These are phyloP conservation scores for Actias luna DNA, from an alignment of 2,888 invertebrate species.

Conservation along the genomic window DNA sequence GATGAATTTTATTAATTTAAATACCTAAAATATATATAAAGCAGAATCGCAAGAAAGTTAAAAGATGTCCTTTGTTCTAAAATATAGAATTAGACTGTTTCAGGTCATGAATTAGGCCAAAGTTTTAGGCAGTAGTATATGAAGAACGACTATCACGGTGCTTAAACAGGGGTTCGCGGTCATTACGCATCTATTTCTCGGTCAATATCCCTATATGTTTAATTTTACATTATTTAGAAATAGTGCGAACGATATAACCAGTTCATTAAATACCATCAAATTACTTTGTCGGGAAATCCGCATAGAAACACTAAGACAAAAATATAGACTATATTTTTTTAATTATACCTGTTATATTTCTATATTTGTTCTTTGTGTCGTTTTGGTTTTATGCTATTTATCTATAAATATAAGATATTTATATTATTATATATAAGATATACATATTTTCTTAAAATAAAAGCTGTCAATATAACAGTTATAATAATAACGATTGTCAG, in stretches of 20 bases:
- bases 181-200: slow-evolving; percentile 45
- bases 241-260: not conserved
- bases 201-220: slow-evolving; percentile 13
- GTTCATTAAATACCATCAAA: not conserved
- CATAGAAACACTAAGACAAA: no score
- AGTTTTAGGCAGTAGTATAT: slow-evolving; percentile 1
- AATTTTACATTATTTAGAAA: slow-evolving; percentile 13
- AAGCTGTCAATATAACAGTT: not conserved
- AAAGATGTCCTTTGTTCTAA: no score
- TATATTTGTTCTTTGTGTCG: no score
- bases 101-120: not conserved
- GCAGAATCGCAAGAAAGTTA: no score
- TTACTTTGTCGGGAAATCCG: not conserved
- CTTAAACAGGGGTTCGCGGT: slow-evolving; percentile 35
- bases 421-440: no score
- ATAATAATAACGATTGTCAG: slow-evolving; percentile 6
- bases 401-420: no score
- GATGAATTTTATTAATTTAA: no score
- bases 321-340: no score
- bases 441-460: no score
- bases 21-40: no score
- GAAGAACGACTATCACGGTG: slow-evolving; percentile 34
- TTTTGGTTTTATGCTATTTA: no score
- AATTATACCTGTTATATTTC: no score
- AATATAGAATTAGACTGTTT: not conserved